Evolutionary conservation across 2,113 vertebrate species (phyloP), one percentile per base, ranked within the genome.

Genomic region (Odontophorus gujanensis): DNA sequence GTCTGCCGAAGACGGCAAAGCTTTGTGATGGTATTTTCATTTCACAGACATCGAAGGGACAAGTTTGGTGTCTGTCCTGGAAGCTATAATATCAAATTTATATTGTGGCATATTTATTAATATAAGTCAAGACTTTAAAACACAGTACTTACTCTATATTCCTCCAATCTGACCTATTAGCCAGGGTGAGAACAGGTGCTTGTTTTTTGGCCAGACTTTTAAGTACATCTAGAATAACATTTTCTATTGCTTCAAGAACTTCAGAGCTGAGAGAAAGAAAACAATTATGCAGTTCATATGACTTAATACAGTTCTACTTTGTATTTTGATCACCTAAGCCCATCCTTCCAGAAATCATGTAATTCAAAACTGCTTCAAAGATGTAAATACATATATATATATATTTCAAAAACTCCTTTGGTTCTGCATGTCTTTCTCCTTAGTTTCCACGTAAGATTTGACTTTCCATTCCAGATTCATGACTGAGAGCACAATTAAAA

Each of bases 181-280:
- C 97, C 78, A 99, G 6, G 7, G 61, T 95, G 78, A 99, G 98
- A 63, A 96, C 96, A 78, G 99, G 99, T 50, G 98, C 98, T 89
- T 98, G 97, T 3, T 97, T 97, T 92, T 96, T 97, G 43, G 98
- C 98, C 94, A 99, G 89, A 90, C 98, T 98, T 77, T 94, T 89
- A 82, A 98, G 3, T 32, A 98, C 65, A 65, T 97, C 97, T 45
- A 98, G 92, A 89, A 99, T 97, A 73, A 99, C 89, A 34, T 97
- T 98, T 98, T 99, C 99, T 95, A 99, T 99, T 43, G 97, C 97
- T 40, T 87, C 95, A 81, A 99, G 97, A 96, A 99, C 97, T 57
- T 98, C 97, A 92, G 96, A 95, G 91, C 99, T 99, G 97, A 95
- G 97, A 97, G 25, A 95, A 91, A 40, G 58, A 96, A 95, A 89